phyloP scores from a whole-genome alignment of 2,888 invertebrate genomes.

The Orthonychiurus folsomi region DNA sequence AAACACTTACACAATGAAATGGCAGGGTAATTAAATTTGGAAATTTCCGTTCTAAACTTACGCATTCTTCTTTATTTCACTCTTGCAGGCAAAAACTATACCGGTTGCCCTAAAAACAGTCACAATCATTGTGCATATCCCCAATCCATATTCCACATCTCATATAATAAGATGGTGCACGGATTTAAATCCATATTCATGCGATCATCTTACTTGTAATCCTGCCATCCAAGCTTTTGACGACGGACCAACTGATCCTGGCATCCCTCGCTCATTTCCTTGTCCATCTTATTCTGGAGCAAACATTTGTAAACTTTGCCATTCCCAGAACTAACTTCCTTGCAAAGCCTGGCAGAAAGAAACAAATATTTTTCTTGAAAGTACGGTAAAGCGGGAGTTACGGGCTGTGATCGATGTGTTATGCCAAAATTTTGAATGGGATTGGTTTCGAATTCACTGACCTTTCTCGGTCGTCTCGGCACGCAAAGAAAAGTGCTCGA shows the following conservation, averaged over 20 bases:
- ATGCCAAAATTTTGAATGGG: too few relatives aligned
- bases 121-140: too few relatives aligned
- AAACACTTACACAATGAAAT: constrained; percentile 9
- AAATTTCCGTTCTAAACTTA: constrained; percentile 57
- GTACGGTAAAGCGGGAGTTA: too few relatives aligned
- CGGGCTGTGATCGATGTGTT: too few relatives aligned
- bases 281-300: constrained; percentile 68
- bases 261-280: constrained; percentile 56
- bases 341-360: constrained; percentile 54
- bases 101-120: constrained; percentile 56
- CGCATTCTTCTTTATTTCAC: constrained; percentile 75
- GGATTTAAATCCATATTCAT: too few relatives aligned
- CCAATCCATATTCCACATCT: too few relatives aligned
- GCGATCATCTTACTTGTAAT: constrained; percentile 59
- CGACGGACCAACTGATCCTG: constrained; percentile 71
- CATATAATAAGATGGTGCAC: too few relatives aligned
- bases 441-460: too few relatives aligned
- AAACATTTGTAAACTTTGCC: constrained; percentile 83
- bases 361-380: too few relatives aligned
- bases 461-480: constrained; percentile 66
- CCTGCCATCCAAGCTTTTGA: constrained; percentile 78
- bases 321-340: constrained; percentile 63
- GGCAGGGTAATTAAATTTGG: neutral
- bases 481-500: constrained; percentile 78
- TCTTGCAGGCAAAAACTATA: constrained; percentile 75